Percentiles rank a stretch among this genome's conserved stretches.
Conservation (phyloP, 2,888 invertebrate genomes). For the Seira ritae region DNA sequence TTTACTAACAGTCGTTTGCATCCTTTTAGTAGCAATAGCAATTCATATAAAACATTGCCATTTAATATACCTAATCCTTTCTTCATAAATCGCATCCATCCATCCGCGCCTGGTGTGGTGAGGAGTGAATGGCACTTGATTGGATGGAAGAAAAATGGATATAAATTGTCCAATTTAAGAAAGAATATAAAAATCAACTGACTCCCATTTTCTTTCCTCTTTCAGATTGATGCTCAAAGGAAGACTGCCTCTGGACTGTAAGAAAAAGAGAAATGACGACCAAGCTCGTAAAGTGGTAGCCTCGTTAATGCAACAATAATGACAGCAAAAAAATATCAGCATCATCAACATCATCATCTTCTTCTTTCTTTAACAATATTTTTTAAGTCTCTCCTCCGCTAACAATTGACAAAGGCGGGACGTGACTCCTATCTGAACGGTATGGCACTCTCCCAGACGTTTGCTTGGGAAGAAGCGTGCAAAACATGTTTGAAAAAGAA, state of each 20-base stretch:
- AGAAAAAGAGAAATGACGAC: conserved; percentile 84
- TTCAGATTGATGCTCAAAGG: conserved; percentile 71
- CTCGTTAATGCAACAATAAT: conserved; percentile 12
- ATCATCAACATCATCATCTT: background rate
- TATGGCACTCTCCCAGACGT: background rate
- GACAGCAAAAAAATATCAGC: background rate
- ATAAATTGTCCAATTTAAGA: background rate
- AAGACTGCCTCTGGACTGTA: conserved; percentile 77
- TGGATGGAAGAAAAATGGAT: background rate
- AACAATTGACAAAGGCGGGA: background rate
- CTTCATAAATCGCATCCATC: background rate
- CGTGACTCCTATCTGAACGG: background rate
- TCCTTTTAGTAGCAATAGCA: too few relatives aligned
- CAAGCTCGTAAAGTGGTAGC: background rate
- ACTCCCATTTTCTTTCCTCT: conserved; percentile 26
- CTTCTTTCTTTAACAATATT: background rate
- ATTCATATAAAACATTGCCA: too few relatives aligned
- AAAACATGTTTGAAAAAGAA: conserved; percentile 3
- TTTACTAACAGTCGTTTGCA: background rate
- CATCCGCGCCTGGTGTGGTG: background rate
- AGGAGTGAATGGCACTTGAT: background rate
- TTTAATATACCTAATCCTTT: background rate
- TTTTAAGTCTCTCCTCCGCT: background rate
- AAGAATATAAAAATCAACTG: too few relatives aligned
- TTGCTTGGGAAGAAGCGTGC: background rate